Conservation (phyloP, 2,113 vertebrate species). For the Piliocolobus tephrosceles region DNA sequence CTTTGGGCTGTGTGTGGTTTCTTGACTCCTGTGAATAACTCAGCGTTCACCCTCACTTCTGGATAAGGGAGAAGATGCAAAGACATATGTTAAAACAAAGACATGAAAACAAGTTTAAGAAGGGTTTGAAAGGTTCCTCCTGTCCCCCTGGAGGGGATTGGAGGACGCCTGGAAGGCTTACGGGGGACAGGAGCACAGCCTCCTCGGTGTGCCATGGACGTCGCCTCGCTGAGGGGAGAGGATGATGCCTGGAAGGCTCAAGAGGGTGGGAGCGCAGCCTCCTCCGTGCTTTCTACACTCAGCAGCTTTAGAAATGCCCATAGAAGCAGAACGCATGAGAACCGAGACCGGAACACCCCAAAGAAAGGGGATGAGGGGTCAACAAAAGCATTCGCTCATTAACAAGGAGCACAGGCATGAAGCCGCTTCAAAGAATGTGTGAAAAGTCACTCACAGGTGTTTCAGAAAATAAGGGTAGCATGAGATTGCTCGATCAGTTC, state of each 20-base stretch:
- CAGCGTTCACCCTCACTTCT: not conserved
- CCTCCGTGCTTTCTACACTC: not conserved
- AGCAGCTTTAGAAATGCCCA: no score
- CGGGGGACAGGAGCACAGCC: no score
- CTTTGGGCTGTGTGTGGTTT: not conserved
- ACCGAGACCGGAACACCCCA: not conserved
- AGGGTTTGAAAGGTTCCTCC: not conserved
- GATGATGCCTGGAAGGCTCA: no score
- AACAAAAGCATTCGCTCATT: not conserved
- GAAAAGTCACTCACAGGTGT: not conserved
- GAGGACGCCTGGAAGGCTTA: no score
- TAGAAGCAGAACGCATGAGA: accelerated
- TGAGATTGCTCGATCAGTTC: not conserved
- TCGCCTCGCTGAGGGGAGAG: no score
- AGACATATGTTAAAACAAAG: not conserved
- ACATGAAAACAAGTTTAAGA: not conserved
- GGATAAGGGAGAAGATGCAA: not conserved
- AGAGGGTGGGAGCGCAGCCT: no score
- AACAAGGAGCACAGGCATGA: not conserved
- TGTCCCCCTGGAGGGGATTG: not conserved
- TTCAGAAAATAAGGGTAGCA: not conserved
- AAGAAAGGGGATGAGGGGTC: not conserved
- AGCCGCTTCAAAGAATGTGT: not conserved
- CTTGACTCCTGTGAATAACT: not conserved
- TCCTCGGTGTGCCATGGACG: no score